Evolutionary conservation across 2,797 vertebrate genomes (phyloP).

Genomic region (Channallabes apus): DNA sequence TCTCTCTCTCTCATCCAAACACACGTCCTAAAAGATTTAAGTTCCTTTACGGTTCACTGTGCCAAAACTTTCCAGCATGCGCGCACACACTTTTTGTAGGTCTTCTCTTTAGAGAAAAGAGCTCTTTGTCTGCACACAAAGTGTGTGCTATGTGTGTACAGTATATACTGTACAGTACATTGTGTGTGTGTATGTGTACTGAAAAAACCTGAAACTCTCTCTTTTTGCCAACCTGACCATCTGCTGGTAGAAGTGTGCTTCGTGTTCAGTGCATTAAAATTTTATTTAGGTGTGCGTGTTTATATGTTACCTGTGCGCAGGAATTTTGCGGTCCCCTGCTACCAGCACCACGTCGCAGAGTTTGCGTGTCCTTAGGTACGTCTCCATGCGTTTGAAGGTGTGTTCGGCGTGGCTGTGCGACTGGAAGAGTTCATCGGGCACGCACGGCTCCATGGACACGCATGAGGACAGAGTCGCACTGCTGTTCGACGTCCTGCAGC

Average conservation of each 20-base stretch:
- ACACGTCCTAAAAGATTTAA: neutral
- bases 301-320: slow-evolving; percentile 87
- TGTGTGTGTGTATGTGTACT: neutral
- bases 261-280: neutral
- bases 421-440: slow-evolving; percentile 92
- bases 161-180: too few species aligned
- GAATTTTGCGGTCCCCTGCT: slow-evolving; percentile 91
- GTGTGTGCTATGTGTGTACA: neutral
- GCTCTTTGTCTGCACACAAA: neutral
- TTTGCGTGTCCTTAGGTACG: slow-evolving; percentile 89
- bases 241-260: neutral
- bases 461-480: slow-evolving; percentile 87
- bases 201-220: neutral
- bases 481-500: slow-evolving; percentile 81
- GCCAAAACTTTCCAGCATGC: slow-evolving; percentile 11
- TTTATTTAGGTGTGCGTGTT: neutral
- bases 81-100: neutral
- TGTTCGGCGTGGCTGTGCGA: slow-evolving; percentile 92
- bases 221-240: neutral
- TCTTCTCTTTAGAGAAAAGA: slow-evolving; percentile 5
- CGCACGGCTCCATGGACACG: slow-evolving; percentile 92
- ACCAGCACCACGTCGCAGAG: slow-evolving; percentile 94
- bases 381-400: slow-evolving; percentile 97
- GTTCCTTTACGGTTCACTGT: neutral
- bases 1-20: neutral